phyloP scores from a whole-genome alignment of 2,888 invertebrate genomes.

The Omphaloscelis lunosa region DNA sequence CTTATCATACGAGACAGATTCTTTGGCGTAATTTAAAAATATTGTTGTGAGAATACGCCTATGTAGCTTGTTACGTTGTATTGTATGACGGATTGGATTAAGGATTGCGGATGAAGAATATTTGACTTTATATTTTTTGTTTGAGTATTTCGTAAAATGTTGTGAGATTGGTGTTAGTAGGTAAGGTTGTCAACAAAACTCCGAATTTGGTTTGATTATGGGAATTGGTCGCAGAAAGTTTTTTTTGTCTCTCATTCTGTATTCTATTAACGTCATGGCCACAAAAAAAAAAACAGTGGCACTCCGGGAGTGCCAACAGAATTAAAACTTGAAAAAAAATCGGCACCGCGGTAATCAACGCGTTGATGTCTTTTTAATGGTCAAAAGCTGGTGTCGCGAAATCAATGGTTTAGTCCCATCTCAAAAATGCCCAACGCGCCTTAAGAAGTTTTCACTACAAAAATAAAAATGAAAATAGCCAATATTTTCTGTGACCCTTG shows the following conservation, averaged over 20 bases:
- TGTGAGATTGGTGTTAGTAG: not conserved
- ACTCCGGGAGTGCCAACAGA: no score
- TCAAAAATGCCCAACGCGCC: no score
- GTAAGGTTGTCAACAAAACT: not conserved
- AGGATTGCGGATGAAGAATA: conserved; percentile 10
- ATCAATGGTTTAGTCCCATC: no score
- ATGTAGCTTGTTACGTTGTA: conserved; percentile 23
- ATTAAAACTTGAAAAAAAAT: no score
- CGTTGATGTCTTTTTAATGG: no score
- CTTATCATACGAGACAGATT: conserved; percentile 49
- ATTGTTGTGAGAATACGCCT: conserved; percentile 23
- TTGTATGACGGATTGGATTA: conserved; percentile 43
- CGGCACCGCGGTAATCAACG: no score
- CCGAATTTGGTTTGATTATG: not conserved
- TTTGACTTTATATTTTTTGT: conserved; percentile 22
- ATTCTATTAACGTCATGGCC: no score
- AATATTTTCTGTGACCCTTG: no score
- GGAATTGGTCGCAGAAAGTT: not conserved
- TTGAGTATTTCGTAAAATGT: conserved; percentile 27
- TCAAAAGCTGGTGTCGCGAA: no score
- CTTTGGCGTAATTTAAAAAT: conserved; percentile 58
- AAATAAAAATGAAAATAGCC: no score
- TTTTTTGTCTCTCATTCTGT: not conserved
- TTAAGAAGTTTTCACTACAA: no score
- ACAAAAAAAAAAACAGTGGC: no score